phyloP scores from a whole-genome alignment of 30 jellyfish, hydroid and myxozoan genomes.

The Pelagia noctiluca region DNA sequence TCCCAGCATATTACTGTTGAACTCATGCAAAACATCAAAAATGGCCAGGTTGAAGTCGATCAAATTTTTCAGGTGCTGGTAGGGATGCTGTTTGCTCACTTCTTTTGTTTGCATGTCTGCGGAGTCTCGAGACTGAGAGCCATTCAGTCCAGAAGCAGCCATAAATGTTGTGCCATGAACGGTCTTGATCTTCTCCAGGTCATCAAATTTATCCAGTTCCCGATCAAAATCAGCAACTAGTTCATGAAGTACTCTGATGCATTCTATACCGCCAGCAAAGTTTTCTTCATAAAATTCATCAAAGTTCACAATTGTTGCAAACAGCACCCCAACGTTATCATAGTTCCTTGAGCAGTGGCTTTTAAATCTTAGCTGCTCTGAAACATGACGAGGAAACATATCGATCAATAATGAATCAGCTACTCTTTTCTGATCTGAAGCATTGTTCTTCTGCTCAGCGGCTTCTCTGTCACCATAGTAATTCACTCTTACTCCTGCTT shows the following conservation, averaged over 20 bases:
- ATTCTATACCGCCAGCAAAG: slow-evolving; percentile 97
- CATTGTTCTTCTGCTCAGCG: slow-evolving; percentile 95
- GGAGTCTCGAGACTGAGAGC: slow-evolving; percentile 36
- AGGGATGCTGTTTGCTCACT: slow-evolving; percentile 40
- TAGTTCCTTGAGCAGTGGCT: slow-evolving; percentile 94
- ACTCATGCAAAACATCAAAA: slow-evolving; percentile 88
- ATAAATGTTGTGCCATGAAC: slow-evolving; percentile 98
- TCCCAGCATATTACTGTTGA: slow-evolving; percentile 96
- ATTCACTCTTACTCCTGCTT: slow-evolving; percentile 97
- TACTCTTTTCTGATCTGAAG: slow-evolving; percentile 95
- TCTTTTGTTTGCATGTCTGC: slow-evolving; percentile 28
- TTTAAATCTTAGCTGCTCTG: slow-evolving; percentile 90
- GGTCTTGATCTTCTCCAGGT: slow-evolving; percentile 95
- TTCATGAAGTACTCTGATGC: slow-evolving; percentile 97
- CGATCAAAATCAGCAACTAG: slow-evolving; percentile 97
- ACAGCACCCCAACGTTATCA: slow-evolving; percentile 95
- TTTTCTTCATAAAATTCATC: slow-evolving; percentile 96
- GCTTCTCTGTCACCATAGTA: slow-evolving; percentile 99
- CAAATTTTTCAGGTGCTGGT: slow-evolving; percentile 82
- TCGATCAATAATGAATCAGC: slow-evolving; percentile 96
- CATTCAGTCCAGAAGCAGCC: slow-evolving; percentile 99
- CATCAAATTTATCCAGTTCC: slow-evolving; percentile 94
- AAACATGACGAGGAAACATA: slow-evolving; percentile 99
- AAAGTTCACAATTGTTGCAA: slow-evolving; percentile 97
- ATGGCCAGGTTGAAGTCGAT: slow-evolving; percentile 88